Evolutionary conservation across 2,113 vertebrate genomes (phyloP), one percentile per base, ranked within the genome.

Genomic region (Macaca fascicularis): DNA sequence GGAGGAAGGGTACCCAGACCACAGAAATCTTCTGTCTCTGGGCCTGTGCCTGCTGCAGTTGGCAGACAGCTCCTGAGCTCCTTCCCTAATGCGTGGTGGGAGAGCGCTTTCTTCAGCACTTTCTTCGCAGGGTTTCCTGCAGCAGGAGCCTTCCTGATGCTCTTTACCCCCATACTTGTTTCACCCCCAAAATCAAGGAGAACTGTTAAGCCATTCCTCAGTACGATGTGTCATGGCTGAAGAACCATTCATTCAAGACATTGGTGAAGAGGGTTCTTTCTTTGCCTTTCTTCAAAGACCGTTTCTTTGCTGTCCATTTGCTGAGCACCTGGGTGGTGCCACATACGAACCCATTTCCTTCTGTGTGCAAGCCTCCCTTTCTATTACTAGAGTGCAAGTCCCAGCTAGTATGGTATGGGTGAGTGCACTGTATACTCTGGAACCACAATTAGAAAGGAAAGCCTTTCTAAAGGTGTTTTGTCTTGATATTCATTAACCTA

Each of bases 371-470:
- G 9, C 16, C 48, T 38, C 0, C 32, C 20, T 17, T 19, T 76
- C 43, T 20, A 12, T 25, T 35, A 27, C 79, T 25, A 43, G 61
- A 72, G 11, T 2, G 3, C 50, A 38, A 1, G 16, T n/a, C 50
- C 76, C 1, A 1, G 55, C 35, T 3, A 17, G 17, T 27, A 8
- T 3, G 30, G 16, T 3, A 14, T 0, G 0, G 27, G n/a, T 7
- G 3, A 27, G 22, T 30, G 25, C 6, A 2, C 5, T 2, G 5
- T 23, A 13, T 3, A 11, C 20, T 22, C 38, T 57, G 35, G 13
- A 43, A 32, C 19, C 27, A 12, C 27, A 5, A 1, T 23, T 50
- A 45, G 57, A 78, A 85, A 89, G 64, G 82, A 70, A 89, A 64
- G 57, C 12, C 57, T 72, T 94, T 80, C 78, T 75, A 12, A 45